phyloP scores from a whole-genome alignment of 2,113 vertebrate genomes.

The Notechis scutatus region DNA sequence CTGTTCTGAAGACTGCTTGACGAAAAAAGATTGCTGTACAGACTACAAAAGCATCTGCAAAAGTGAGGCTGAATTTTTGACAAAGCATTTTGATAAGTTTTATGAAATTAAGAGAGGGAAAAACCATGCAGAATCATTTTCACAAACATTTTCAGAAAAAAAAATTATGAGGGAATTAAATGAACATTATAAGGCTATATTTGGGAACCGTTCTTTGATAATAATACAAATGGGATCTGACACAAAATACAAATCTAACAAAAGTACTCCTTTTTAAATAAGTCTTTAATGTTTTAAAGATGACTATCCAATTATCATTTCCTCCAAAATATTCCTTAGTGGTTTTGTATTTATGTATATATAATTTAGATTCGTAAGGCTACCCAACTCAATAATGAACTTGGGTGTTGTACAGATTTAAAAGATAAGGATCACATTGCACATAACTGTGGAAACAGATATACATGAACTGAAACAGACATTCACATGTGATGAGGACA shows the following conservation, averaged over 20 bases:
- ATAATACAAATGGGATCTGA: neutral
- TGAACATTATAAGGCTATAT: neutral
- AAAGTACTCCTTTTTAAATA: neutral
- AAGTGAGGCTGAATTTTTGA: constrained; percentile 60
- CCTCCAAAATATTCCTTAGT: neutral
- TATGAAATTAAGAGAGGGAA: too few relatives aligned
- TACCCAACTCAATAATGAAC: neutral
- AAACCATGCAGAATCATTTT: too few relatives aligned
- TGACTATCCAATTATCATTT: neutral
- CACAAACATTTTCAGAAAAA: neutral
- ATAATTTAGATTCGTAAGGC: neutral
- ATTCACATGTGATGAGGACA: neutral
- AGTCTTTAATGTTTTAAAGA: neutral
- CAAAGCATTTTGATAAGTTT: neutral
- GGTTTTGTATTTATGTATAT: neutral
- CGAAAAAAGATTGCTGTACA: constrained; percentile 73
- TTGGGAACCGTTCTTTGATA: neutral
- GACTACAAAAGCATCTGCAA: constrained; percentile 73
- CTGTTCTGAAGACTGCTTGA: constrained; percentile 76
- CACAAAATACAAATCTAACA: neutral
- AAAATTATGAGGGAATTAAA: neutral
- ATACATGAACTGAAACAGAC: neutral
- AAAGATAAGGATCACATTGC: neutral
- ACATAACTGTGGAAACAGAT: neutral
- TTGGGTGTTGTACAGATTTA: neutral